Evolutionary conservation across 2,113 vertebrate genomes (phyloP).

Genomic region (Mobula birostris): DNA sequence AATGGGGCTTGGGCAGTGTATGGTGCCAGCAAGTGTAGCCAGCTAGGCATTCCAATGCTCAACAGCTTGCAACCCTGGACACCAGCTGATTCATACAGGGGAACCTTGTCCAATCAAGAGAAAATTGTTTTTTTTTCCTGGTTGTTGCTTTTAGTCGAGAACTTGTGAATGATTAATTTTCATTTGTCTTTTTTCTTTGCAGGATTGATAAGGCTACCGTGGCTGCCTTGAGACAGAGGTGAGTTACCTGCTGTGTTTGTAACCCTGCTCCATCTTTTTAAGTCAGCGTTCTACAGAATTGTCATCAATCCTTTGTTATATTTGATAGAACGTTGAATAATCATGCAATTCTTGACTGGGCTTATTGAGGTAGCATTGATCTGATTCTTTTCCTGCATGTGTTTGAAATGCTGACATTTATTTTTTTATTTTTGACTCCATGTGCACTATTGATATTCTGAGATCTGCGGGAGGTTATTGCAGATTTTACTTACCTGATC

Average conservation of each 20-base stretch:
- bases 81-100: neutral
- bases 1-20: neutral
- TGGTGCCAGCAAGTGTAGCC: neutral
- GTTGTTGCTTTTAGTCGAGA: neutral
- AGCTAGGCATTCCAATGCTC: neutral
- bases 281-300: neutral
- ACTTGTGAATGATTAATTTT: neutral
- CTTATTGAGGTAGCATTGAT: neutral
- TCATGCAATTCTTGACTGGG: no score
- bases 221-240: constrained; percentile 69
- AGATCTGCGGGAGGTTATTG: neutral
- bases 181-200: constrained; percentile 48
- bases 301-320: neutral
- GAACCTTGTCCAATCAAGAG: neutral
- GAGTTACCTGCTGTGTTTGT: constrained; percentile 47
- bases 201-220: constrained; percentile 75
- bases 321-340: neutral
- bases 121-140: neutral
- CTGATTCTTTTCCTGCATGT: neutral
- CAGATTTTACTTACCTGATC: neutral
- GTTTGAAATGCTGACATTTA: neutral
- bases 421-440: neutral
- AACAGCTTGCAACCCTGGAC: neutral
- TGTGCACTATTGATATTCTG: no score
- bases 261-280: neutral